These are phyloP conservation scores for Neuroscelio doddi DNA, from an alignment of 2,888 invertebrate genomes.

Conservation along the genomic window DNA sequence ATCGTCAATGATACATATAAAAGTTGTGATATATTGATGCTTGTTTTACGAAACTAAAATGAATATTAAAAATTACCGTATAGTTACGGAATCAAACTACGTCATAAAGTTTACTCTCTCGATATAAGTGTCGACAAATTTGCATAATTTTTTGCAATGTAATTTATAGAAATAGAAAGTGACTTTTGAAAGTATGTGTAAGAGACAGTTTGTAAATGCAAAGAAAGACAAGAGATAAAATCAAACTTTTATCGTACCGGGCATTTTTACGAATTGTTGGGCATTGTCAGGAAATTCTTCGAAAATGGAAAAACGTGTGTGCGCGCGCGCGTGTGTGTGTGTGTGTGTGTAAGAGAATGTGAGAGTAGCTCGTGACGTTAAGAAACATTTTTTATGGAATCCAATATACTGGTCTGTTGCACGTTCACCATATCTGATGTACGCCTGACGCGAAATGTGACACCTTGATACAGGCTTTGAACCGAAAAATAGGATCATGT, in stretches of 20 bases:
- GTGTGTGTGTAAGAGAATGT: background rate
- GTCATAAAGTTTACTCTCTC: constrained; percentile 6
- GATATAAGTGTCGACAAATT: constrained; percentile 13
- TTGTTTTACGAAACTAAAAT: no score
- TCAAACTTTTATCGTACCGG: background rate
- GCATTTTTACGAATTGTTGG: constrained; percentile 19
- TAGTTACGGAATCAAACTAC: background rate
- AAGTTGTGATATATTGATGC: no score
- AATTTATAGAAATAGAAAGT: constrained; percentile 40
- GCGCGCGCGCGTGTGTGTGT: no score
- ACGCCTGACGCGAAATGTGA: constrained; percentile 58
- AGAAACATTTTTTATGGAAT: constrained; percentile 57
- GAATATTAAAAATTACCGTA: background rate
- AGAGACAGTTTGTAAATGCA: constrained; percentile 22
- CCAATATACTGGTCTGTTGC: constrained; percentile 63
- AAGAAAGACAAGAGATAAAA: constrained; percentile 15
- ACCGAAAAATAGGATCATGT: constrained; percentile 20
- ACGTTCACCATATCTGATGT: constrained; percentile 34
- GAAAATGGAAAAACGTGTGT: background rate
- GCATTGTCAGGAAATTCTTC: constrained; percentile 16
- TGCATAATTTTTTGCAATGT: constrained; percentile 29
- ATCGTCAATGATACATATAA: no score
- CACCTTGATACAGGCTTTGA: constrained; percentile 53
- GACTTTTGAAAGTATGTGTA: constrained; percentile 29
- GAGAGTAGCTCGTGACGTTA: constrained; percentile 16